A percentile compares a stretch with the other conserved stretches of the same genome.
Evolutionary conservation across 1,140 invertebrate species (phyloP).

Genomic region (Eurosta solidaginis): DNA sequence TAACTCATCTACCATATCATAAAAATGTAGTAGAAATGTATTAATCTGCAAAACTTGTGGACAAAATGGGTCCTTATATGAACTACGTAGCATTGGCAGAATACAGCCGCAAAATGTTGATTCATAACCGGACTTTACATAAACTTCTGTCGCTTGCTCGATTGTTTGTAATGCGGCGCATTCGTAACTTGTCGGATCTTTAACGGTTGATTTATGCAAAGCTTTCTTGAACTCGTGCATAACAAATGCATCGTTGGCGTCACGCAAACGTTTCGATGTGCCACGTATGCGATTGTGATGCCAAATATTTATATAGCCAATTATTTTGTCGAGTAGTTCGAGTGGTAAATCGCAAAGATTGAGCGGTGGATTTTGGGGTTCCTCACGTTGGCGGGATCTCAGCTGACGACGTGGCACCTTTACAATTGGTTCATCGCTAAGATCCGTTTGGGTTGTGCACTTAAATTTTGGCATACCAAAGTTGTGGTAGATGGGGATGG

Average conservation of each 20-base stretch:
- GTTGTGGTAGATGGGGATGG: neutral
- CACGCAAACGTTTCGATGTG: constrained; percentile 32
- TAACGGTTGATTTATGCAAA: neutral
- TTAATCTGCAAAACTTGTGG: constrained; percentile 29
- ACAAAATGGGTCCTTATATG: constrained; percentile 33
- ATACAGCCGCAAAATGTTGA: constrained; percentile 33
- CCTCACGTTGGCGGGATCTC: neutral
- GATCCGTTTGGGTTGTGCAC: neutral
- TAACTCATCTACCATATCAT: constrained; percentile 26
- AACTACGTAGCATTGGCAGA: constrained; percentile 32
- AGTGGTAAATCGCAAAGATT: constrained; percentile 58
- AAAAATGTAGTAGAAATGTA: constrained; percentile 33
- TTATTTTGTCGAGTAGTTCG: constrained; percentile 31
- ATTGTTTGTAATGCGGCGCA: constrained; percentile 32
- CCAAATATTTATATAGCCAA: constrained; percentile 35
- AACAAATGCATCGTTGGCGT: constrained; percentile 27
- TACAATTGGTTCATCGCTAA: neutral
- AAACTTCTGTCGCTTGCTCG: constrained; percentile 28
- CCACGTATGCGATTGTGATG: constrained; percentile 35
- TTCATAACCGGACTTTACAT: constrained; percentile 30
- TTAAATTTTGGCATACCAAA: constrained; percentile 20
- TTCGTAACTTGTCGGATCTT: constrained; percentile 4
- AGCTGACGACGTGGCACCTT: neutral
- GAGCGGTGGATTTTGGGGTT: neutral
- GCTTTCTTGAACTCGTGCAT: constrained; percentile 34